Percentiles rank a stretch among this genome's conserved stretches.
phyloP scores from a whole-genome alignment of 2,113 vertebrate genomes.

The Hippocampus comes region DNA sequence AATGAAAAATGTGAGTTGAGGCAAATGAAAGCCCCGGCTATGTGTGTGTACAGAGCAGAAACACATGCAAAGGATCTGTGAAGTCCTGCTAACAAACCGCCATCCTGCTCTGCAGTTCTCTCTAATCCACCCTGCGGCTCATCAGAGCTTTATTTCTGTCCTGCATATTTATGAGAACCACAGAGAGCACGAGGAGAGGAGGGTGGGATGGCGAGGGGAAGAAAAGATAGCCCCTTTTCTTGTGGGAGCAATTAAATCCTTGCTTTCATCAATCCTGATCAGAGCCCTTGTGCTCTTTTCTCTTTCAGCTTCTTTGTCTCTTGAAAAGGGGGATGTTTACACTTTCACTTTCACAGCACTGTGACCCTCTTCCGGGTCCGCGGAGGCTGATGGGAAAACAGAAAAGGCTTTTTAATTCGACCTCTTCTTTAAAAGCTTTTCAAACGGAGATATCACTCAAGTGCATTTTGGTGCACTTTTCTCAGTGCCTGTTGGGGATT shows the following conservation, averaged over 20 bases:
- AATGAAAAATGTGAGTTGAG: constrained; percentile 46
- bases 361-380: constrained; percentile 17
- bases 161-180: constrained; percentile 64
- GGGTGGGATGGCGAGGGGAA: neutral
- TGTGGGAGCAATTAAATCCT: constrained; percentile 62
- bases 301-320: constrained; percentile 33
- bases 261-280: constrained; percentile 59
- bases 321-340: constrained; percentile 50
- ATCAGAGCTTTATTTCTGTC: constrained; percentile 63
- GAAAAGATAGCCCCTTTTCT: constrained; percentile 57
- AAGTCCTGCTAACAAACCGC: constrained; percentile 60
- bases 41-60: constrained; percentile 38
- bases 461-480: neutral
- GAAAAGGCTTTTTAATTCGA: constrained; percentile 10
- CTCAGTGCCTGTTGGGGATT: constrained; percentile 12
- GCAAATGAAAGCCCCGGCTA: constrained; percentile 37
- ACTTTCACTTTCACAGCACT: constrained; percentile 39
- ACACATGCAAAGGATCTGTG: constrained; percentile 59
- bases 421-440: constrained; percentile 1
- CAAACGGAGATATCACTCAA: constrained; percentile 2
- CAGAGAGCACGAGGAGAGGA: constrained; percentile 23
- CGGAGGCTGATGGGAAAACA: constrained; percentile 10
- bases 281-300: constrained; percentile 51
- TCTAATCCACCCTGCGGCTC: constrained; percentile 67
- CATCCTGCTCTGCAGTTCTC: constrained; percentile 55